Evolutionary conservation across 2,888 invertebrate species (phyloP).

Genomic region (Mesorhabditis spiculigera): DNA sequence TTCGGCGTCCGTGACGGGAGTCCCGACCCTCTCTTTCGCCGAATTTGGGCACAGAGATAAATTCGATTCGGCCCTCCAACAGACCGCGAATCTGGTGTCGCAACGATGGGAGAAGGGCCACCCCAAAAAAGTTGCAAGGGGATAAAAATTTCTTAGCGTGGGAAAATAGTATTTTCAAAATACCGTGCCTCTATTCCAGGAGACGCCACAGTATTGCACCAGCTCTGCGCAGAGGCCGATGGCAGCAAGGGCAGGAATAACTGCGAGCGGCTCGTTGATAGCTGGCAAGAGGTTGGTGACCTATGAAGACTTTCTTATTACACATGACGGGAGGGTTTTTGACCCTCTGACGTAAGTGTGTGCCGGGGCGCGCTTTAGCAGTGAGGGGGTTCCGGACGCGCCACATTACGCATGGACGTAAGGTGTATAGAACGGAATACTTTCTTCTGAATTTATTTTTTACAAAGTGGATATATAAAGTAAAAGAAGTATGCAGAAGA

Average conservation of each 20-base stretch:
- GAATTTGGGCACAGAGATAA: conserved; percentile 4
- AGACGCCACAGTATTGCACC: conserved; percentile 29
- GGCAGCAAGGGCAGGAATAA: conserved; percentile 3
- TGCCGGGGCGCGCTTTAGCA: too few species aligned
- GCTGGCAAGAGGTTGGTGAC: conserved; percentile 33
- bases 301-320: too few species aligned
- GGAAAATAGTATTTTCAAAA: too few species aligned
- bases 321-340: too few species aligned
- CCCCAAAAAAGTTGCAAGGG: background rate
- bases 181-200: conserved; percentile 14
- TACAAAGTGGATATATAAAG: too few species aligned
- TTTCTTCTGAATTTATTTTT: too few species aligned
- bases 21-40: background rate
- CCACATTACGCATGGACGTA: too few species aligned
- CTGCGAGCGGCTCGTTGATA: conserved; percentile 32
- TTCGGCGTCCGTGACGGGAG: too few species aligned
- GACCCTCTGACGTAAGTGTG: too few species aligned
- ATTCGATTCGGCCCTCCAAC: background rate
- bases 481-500: too few species aligned
- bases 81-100: background rate
- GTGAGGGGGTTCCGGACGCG: too few species aligned
- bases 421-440: too few species aligned
- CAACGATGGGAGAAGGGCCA: background rate
- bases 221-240: conserved; percentile 28
- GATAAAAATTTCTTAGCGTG: background rate